Base-by-base conservation (phyloP, 37 sponge, comb jelly and placozoan species). In the Eunapius fragilis region DNA sequence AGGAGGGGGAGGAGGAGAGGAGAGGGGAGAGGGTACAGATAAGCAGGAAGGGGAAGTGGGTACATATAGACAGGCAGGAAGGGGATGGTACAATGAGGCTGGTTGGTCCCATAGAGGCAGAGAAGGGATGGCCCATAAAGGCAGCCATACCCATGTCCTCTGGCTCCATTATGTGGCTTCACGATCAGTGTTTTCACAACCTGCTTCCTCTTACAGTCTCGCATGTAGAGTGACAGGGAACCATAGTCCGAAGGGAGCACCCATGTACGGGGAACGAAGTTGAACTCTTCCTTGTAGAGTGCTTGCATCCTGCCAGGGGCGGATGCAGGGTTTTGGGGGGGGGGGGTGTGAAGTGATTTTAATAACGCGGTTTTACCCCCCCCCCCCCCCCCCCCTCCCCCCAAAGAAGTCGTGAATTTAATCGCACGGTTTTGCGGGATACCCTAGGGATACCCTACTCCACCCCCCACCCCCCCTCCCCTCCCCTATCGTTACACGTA, bases 81-180 rank as follows among this genome's bases (percentile, higher is more conserved):
- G 41, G 41, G 31, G 71, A 13, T 3, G 11, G 27, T 80, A 68
- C 68, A 25, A 10, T 69, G 68, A 71, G 68, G 71, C 68, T 58
- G n/a, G 31, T 80, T n/a, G n/a, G n/a, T n/a, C n/a, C n/a, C n/a
- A n/a, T n/a, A n/a, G n/a, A n/a, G n/a, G n/a, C n/a, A n/a, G n/a
- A n/a, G n/a, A n/a, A n/a, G n/a, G n/a, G n/a, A n/a, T n/a, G n/a
- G n/a, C n/a, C n/a, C n/a, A n/a, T n/a, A n/a, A 41, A 41, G 41
- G 41, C 7, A 25, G 9, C 19, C 89, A 86, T 38, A 93, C 94
- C 97, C 97, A 72, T 92, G 88, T 34, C 97, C 97, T 90, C 89
- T 92, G 27, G 97, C 77, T 19, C 93, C 86, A 47, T 92, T 91
- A 50, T 91, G 87, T 25, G 97, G 97, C 72, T 97, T 97, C 49